Evolutionary conservation across 2,888 invertebrate species (phyloP).

Genomic region (Zeuzera pyrina): DNA sequence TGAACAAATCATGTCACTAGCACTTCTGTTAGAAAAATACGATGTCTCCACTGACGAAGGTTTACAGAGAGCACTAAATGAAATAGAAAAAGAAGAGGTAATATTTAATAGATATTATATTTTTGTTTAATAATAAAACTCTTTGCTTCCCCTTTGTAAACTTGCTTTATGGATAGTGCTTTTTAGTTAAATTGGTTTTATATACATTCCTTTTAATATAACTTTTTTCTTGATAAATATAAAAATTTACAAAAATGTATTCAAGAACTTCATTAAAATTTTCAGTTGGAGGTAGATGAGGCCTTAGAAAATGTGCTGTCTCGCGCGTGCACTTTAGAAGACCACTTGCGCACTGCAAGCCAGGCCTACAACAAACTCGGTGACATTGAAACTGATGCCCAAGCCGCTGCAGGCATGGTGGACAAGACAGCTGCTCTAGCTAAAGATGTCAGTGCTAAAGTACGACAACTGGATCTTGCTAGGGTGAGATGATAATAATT

Average conservation of each 20-base stretch:
- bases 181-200: not conserved
- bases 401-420: constrained; percentile 88
- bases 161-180: not conserved
- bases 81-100: constrained; percentile 75
- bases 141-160: too few species aligned
- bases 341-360: constrained; percentile 84
- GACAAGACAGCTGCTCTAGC: constrained; percentile 90
- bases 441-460: constrained; percentile 96
- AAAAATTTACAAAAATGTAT: not conserved
- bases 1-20: constrained; percentile 39
- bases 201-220: not conserved
- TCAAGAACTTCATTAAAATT: constrained; percentile 4
- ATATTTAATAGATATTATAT: too few species aligned
- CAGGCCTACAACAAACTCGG: constrained; percentile 87
- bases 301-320: constrained; percentile 81
- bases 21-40: constrained; percentile 56
- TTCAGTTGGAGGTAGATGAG: constrained; percentile 78
- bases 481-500: constrained; percentile 74
- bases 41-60: constrained; percentile 71
- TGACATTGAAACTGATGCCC: constrained; percentile 83
- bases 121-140: too few species aligned
- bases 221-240: not conserved
- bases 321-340: constrained; percentile 83
- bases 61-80: constrained; percentile 68
- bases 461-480: constrained; percentile 92